Conservation (phyloP, 23 tunicate species). For the Ciona savignyi region DNA sequence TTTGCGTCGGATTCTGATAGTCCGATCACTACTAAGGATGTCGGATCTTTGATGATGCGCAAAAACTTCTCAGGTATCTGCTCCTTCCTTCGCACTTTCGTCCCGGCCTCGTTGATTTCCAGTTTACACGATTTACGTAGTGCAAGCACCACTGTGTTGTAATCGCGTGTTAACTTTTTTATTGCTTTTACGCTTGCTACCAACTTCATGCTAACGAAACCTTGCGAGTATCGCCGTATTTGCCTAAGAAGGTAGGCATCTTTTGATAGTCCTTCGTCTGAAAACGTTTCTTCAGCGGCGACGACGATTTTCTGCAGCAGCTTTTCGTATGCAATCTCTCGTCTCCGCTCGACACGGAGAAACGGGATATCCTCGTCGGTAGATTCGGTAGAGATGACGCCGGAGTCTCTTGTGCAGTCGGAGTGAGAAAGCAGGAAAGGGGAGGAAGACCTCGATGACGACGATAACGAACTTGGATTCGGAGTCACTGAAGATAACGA, state of each 20-base stretch:
- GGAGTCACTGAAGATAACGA: slow-evolving; percentile 12
- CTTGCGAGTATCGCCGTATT: slow-evolving; percentile 31
- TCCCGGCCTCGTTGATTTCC: slow-evolving; percentile 28
- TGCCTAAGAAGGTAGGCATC: slow-evolving; percentile 48
- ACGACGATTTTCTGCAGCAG: slow-evolving; percentile 13
- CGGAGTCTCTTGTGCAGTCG: slow-evolving; percentile 30
- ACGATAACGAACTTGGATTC: not conserved
- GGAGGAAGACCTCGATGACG: slow-evolving; percentile 40
- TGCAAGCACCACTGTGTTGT: slow-evolving; percentile 30
- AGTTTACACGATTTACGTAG: slow-evolving; percentile 21
- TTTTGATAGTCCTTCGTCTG: slow-evolving; percentile 20
- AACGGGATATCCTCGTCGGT: slow-evolving; percentile 33
- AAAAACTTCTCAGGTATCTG: slow-evolving; percentile 13
- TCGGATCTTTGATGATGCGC: slow-evolving; percentile 3
- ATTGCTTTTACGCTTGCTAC: slow-evolving; percentile 37
- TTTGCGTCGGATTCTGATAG: slow-evolving; percentile 10
- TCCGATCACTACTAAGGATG: slow-evolving; percentile 18
- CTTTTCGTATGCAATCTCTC: slow-evolving; percentile 8
- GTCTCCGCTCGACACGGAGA: not conserved
- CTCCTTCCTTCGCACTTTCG: slow-evolving; percentile 29
- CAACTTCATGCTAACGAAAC: slow-evolving; percentile 47
- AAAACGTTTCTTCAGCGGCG: slow-evolving; percentile 28
- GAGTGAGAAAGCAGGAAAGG: slow-evolving; percentile 19
- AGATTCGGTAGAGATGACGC: slow-evolving; percentile 35
- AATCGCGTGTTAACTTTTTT: slow-evolving; percentile 23